phyloP scores from a whole-genome alignment of 2,888 invertebrate genomes.

The Dendrolimus houi region DNA sequence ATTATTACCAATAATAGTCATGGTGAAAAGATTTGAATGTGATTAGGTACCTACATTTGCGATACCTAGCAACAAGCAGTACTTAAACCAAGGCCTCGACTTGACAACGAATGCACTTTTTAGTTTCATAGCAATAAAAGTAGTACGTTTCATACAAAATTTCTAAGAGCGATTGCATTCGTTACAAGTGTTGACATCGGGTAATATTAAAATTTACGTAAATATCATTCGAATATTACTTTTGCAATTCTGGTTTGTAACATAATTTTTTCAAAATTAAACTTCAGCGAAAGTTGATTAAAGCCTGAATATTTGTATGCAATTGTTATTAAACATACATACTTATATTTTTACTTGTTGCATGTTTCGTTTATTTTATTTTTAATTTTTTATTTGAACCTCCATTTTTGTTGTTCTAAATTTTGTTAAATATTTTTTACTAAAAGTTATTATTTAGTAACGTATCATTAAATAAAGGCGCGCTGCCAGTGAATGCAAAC shows the following conservation, averaged over 20 bases:
- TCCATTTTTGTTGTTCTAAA: too few species aligned
- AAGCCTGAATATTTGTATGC: conserved; percentile 7
- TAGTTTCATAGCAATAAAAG: conserved; percentile 9
- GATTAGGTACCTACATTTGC: too few species aligned
- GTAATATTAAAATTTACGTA: conserved; percentile 51
- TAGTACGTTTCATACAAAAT: conserved; percentile 27
- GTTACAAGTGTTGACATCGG: conserved; percentile 36
- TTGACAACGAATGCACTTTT: not conserved
- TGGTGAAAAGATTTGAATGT: too few species aligned
- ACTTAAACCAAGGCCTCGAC: not conserved
- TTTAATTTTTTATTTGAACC: too few species aligned
- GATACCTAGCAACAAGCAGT: not conserved
- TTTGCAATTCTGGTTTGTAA: conserved; percentile 30
- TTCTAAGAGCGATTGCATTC: conserved; percentile 36
- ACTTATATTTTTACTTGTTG: too few species aligned
- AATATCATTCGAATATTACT: conserved; percentile 21
- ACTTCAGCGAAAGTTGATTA: conserved; percentile 1
- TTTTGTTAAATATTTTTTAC: too few species aligned
- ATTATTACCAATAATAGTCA: too few species aligned
- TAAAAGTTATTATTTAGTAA: too few species aligned
- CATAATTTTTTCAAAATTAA: conserved; percentile 6
- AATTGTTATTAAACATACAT: conserved; percentile 1
- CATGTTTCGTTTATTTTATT: too few species aligned
- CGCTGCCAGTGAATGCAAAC: too few species aligned
- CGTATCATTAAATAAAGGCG: too few species aligned